These are phyloP conservation scores for Parasteatoda tepidariorum DNA, from an alignment of 1,140 invertebrate species.

Conservation along the genomic window DNA sequence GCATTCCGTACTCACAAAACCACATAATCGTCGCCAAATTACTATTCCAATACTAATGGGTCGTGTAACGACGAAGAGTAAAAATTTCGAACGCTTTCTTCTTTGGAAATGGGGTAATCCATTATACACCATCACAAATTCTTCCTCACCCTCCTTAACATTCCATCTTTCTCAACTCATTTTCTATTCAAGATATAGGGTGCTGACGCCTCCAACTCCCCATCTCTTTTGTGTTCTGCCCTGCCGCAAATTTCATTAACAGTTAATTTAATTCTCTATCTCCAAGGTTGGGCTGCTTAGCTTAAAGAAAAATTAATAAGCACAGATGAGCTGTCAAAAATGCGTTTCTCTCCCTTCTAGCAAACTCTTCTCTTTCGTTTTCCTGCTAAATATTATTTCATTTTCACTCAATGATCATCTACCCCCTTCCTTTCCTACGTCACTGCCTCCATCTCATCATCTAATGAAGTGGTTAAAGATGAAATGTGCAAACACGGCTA, in stretches of 20 bases:
- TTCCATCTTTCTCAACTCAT: not conserved
- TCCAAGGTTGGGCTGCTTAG: slow-evolving; percentile 35
- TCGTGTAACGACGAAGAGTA: no score
- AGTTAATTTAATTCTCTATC: slow-evolving; percentile 57
- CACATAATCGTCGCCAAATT: no score
- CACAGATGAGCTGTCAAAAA: slow-evolving; percentile 59
- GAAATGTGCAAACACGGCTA: no score
- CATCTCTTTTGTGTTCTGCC: slow-evolving; percentile 28
- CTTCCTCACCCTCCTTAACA: no score
- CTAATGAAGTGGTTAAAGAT: slow-evolving; percentile 4
- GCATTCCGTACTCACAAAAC: no score
- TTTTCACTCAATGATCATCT: not conserved
- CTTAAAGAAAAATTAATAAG: slow-evolving; percentile 60
- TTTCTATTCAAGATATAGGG: not conserved
- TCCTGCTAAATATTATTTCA: not conserved
- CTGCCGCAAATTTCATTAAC: slow-evolving; percentile 54
- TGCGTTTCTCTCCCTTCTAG: not conserved
- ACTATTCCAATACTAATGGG: no score
- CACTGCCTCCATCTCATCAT: slow-evolving; percentile 2
- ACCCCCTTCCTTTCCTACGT: not conserved
- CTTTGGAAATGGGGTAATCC: no score
- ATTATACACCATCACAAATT: no score
- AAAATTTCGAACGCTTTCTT: no score
- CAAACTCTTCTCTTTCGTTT: not conserved
- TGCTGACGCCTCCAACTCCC: not conserved